Conservation (phyloP, 2,888 invertebrate species). For the Cheilosia scutellata region DNA sequence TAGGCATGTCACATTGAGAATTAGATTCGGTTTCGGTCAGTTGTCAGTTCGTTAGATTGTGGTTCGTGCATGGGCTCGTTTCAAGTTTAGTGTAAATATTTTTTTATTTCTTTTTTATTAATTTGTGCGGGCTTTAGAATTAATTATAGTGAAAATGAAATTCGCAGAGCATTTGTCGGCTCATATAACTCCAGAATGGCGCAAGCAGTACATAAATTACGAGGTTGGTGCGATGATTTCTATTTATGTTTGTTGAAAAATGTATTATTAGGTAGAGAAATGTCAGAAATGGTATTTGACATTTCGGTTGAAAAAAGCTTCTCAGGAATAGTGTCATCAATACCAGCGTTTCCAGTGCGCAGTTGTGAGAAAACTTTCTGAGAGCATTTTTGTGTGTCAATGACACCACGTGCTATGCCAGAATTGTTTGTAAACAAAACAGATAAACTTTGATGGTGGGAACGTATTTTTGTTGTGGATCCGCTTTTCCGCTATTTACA, state of each 20-base stretch:
- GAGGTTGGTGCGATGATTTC: constrained; percentile 85
- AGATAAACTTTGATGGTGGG: constrained; percentile 17
- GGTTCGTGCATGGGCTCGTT: constrained; percentile 65
- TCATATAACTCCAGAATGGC: constrained; percentile 96
- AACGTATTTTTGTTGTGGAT: neutral
- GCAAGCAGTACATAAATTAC: constrained; percentile 93
- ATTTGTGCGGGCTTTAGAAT: constrained; percentile 22
- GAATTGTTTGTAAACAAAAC: constrained; percentile 69
- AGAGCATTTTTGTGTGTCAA: constrained; percentile 21
- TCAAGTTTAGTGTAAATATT: constrained; percentile 48
- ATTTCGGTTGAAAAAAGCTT: constrained; percentile 45
- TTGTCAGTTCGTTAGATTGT: constrained; percentile 39
- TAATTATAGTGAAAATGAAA: constrained; percentile 87
- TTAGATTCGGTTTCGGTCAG: constrained; percentile 30
- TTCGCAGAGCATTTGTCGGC: constrained; percentile 95
- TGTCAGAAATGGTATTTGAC: constrained; percentile 51
- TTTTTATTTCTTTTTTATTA: constrained; percentile 57
- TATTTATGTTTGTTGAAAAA: constrained; percentile 34
- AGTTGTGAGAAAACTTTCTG: constrained; percentile 14
- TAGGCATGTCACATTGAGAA: constrained; percentile 23
- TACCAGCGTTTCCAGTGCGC: constrained; percentile 38
- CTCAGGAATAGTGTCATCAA: neutral
- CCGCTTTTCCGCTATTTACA: neutral
- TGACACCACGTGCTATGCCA: constrained; percentile 40
- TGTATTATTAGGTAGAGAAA: constrained; percentile 54